phyloP scores from a whole-genome alignment of 2,797 vertebrate genomes.

The Poeciliopsis turneri region DNA sequence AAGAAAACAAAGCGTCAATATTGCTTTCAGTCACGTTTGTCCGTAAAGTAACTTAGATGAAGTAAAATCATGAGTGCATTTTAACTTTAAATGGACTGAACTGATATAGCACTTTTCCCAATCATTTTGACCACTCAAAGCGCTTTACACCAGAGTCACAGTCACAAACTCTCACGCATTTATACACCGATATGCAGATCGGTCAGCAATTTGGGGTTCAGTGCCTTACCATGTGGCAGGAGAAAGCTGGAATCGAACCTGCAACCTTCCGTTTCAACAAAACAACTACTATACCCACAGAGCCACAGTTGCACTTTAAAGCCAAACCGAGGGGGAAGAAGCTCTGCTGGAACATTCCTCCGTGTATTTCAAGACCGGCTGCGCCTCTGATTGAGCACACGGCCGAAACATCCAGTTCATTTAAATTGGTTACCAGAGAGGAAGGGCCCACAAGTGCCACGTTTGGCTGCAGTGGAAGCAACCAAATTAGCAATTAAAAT shows the following conservation, averaged over 20 bases:
- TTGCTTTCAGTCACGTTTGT: neutral
- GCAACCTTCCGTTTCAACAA: no score
- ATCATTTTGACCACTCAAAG: no score
- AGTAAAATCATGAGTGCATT: neutral
- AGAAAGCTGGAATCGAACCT: no score
- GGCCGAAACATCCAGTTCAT: neutral
- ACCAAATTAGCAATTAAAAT: conserved; percentile 16
- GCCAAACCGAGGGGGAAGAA: neutral
- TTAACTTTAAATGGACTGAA: neutral
- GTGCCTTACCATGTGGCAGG: no score
- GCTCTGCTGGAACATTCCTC: neutral
- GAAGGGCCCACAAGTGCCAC: neutral
- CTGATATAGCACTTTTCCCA: no score
- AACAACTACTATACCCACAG: no score
- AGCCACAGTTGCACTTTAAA: neutral
- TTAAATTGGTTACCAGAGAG: conserved; percentile 1
- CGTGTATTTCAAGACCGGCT: neutral
- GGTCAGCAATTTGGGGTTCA: no score
- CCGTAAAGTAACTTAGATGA: neutral
- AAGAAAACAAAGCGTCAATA: neutral
- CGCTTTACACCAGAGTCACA: no score
- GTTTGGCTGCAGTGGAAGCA: neutral
- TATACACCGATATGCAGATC: no score
- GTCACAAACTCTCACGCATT: no score
- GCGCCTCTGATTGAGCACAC: neutral